These are phyloP conservation scores for Cryptotis parvus DNA, from an alignment of 2,113 vertebrate genomes.

Conservation along the genomic window DNA sequence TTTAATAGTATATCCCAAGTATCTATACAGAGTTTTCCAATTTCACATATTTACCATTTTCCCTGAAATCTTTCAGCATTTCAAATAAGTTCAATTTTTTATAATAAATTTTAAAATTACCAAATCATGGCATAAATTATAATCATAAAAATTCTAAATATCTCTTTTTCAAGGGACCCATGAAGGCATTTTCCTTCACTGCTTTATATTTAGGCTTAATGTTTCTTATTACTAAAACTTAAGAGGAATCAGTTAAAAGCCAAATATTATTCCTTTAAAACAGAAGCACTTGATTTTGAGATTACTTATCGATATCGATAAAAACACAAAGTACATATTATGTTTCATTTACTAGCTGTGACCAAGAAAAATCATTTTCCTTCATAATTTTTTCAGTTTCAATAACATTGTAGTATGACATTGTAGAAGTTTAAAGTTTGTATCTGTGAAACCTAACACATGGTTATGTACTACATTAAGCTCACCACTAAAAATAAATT, in stretches of 20 bases:
- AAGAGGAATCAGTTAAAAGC: conserved; percentile 35
- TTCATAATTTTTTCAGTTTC: too few relatives aligned
- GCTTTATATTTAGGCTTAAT: conserved; percentile 57
- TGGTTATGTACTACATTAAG: too few relatives aligned
- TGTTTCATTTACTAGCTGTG: conserved; percentile 8
- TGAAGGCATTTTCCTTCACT: conserved; percentile 36
- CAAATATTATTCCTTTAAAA: conserved; percentile 52
- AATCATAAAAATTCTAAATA: conserved; percentile 55
- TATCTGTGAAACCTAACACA: too few relatives aligned
- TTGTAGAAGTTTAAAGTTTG: too few relatives aligned
- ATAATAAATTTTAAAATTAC: conserved; percentile 16
- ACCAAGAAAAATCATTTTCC: neutral
- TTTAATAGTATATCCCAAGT: conserved; percentile 14
- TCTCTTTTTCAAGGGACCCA: conserved; percentile 44
- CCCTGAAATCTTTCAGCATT: conserved; percentile 2
- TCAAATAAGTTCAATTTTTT: conserved; percentile 9
- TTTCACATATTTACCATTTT: neutral
- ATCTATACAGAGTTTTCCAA: neutral
- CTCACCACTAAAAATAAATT: neutral
- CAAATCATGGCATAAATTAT: conserved; percentile 44
- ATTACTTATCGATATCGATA: conserved; percentile 18
- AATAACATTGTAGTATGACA: too few relatives aligned
- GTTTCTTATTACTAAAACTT: conserved; percentile 62
- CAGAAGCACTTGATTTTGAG: conserved; percentile 25
- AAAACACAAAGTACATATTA: conserved; percentile 28